Evolutionary conservation across 1,140 invertebrate species (phyloP).

Genomic region (Lordiphosa stackelbergi): DNA sequence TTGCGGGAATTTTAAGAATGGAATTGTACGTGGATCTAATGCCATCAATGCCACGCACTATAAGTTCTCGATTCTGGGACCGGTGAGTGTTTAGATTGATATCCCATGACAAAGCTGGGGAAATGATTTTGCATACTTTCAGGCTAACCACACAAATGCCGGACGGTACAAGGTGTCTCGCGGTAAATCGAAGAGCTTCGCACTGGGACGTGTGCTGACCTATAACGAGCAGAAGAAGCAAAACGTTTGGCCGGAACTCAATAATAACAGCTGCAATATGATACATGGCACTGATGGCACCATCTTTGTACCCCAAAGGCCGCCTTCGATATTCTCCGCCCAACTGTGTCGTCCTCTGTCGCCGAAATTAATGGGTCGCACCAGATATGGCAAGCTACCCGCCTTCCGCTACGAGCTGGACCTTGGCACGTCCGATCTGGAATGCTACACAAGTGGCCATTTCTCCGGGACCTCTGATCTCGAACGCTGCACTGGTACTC

Average conservation of each 20-base stretch:
- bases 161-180: conserved; percentile 80
- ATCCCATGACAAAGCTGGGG: conserved; percentile 44
- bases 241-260: conserved; percentile 78
- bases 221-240: conserved; percentile 80
- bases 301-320: conserved; percentile 82
- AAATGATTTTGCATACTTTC: conserved; percentile 69
- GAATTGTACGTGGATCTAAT: conserved; percentile 77
- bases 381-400: conserved; percentile 81
- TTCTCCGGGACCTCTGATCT: conserved; percentile 82
- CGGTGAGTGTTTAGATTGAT: conserved; percentile 7
- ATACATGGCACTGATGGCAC: conserved; percentile 86
- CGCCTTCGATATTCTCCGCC: conserved; percentile 80
- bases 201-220: conserved; percentile 82
- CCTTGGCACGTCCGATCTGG: conserved; percentile 83
- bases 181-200: conserved; percentile 81
- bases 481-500: conserved; percentile 79
- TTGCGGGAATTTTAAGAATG: conserved; percentile 81
- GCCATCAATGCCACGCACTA: conserved; percentile 80
- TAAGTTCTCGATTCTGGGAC: conserved; percentile 83
- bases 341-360: conserved; percentile 83
- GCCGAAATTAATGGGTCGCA: conserved; percentile 80
- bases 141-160: conserved; percentile 39
- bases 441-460: conserved; percentile 83
- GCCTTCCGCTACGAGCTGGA: conserved; percentile 82
- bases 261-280: conserved; percentile 81